Evolutionary conservation across 2,888 invertebrate genomes (phyloP).

Genomic region (Metellina segmentata): DNA sequence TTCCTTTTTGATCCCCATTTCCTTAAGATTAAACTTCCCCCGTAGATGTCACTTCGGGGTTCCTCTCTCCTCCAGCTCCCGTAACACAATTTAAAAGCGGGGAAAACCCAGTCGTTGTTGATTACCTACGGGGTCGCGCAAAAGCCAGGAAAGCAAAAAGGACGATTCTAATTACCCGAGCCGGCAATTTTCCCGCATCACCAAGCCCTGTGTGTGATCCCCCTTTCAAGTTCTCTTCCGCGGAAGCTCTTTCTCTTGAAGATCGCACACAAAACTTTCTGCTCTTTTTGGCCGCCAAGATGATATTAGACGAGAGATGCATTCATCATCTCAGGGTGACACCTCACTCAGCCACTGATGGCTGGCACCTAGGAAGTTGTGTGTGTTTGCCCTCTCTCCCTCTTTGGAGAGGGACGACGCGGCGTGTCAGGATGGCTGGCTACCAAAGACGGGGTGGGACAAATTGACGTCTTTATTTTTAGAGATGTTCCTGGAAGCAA

Average conservation of each 20-base stretch:
- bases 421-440: constrained; percentile 2
- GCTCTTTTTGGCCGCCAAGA: not conserved
- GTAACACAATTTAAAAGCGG: not conserved
- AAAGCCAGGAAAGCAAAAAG: not conserved
- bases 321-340: constrained; percentile 19
- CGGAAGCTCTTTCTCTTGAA: too few relatives aligned
- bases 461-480: constrained; percentile 32
- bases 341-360: not conserved
- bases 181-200: not conserved
- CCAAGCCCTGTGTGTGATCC: not conserved
- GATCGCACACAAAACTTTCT: not conserved
- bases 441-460: not conserved
- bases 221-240: not conserved
- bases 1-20: too few relatives aligned
- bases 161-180: not conserved
- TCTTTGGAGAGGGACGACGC: not conserved
- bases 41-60: too few relatives aligned
- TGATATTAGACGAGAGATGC: constrained; percentile 20
- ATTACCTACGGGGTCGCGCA: not conserved
- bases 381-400: not conserved
- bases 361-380: not conserved
- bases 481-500: not conserved
- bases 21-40: too few relatives aligned
- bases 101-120: not conserved
- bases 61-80: too few relatives aligned